Base-by-base conservation (phyloP, 2,888 invertebrate genomes). In the Oscheius sp. region DNA sequence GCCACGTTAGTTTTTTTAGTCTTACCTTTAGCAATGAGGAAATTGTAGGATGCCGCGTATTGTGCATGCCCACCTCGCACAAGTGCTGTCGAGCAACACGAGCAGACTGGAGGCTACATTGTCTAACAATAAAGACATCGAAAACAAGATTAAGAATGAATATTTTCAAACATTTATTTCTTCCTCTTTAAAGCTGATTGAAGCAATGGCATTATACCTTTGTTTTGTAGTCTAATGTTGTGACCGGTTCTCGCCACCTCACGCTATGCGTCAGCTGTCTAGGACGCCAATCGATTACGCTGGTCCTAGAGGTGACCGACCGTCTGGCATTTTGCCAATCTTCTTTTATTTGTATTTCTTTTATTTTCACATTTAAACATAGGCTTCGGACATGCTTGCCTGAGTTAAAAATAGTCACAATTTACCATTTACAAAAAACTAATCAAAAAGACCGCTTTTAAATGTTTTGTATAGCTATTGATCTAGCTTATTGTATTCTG, bases 21-120 rank as follows among this genome's bases (percentile, higher is more conserved):
- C n/a, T n/a, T n/a, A n/a, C n/a, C n/a, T n/a, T n/a, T n/a, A n/a
- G n/a, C n/a, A n/a, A n/a, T n/a, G n/a, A n/a, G n/a, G n/a, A n/a
- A n/a, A n/a, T n/a, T n/a, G n/a, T 45, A 42, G 17, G 61, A 61
- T 61, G 61, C 61, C 31, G 61, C 61, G 45, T 61, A 61, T 29
- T 61, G 61, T 42, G 45, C 61, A 17, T 61, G 61, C 31, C 61
- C 61, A 3, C 61, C 61, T 25, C 39, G 61, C 15, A 61, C 61
- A 1, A 34, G 34, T n/a, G 61, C 61, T 25, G 61, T 61, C 5
- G 61, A 61, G 25, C 45, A 61, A 15, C 42, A 61, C 61, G 58
- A 58, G n/a, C 61, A 42, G 29, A 29, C 61, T 27, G 45, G 45
- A 15, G 39, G 42, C 17, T 61, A 61, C 27, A 52, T 42, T 12